phyloP scores from a whole-genome alignment of 2,797 vertebrate genomes.

The Thamnophis elegans region DNA sequence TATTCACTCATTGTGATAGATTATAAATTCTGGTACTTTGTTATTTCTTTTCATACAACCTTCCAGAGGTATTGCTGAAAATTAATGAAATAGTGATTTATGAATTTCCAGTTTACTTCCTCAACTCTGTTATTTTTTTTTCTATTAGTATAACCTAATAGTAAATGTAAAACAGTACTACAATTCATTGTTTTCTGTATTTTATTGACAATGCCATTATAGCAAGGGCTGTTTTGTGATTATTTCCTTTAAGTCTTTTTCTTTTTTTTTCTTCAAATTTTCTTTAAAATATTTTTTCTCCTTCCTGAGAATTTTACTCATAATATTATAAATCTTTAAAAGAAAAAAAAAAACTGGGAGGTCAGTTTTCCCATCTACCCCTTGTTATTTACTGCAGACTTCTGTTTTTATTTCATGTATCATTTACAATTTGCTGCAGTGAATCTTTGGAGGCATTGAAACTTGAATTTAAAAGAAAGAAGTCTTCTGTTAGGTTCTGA shows the following conservation, averaged over 20 bases:
- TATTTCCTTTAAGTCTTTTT: constrained; percentile 31
- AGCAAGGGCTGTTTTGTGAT: constrained; percentile 39
- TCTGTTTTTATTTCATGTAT: constrained; percentile 30
- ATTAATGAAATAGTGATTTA: neutral
- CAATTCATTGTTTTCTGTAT: constrained; percentile 38
- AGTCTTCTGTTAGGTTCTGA: constrained; percentile 12
- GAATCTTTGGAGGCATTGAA: neutral
- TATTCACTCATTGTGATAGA: neutral
- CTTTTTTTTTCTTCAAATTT: neutral
- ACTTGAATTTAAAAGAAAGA: constrained; percentile 17
- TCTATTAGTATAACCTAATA: constrained; percentile 41
- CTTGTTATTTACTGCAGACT: neutral
- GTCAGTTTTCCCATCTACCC: accelerated
- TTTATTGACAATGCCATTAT: constrained; percentile 39
- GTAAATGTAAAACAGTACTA: constrained; percentile 22
- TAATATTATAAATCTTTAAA: constrained; percentile 40
- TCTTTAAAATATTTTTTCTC: constrained; percentile 21
- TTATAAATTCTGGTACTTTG: neutral
- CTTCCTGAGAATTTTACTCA: constrained; percentile 36
- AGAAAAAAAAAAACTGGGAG: neutral
- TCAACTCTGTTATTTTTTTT: constrained; percentile 12
- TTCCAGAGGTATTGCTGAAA: constrained; percentile 21
- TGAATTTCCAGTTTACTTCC: neutral
- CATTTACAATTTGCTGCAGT: constrained; percentile 27
- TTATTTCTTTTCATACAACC: neutral